These are phyloP conservation scores for Microchrysa polita DNA, from an alignment of 2,888 invertebrate genomes.

Conservation along the genomic window DNA sequence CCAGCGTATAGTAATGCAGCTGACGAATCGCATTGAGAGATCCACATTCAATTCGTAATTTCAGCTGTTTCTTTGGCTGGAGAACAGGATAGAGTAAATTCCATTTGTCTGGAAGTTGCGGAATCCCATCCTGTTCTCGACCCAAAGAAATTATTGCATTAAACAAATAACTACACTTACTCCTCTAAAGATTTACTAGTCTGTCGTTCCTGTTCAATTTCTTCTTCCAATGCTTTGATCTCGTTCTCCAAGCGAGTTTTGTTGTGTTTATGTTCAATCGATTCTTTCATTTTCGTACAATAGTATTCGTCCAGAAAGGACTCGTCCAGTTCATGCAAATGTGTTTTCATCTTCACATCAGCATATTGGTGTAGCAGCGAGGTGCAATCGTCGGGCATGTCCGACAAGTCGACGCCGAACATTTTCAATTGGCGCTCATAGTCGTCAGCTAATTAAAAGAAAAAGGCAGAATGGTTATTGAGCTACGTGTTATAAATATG, in stretches of 20 bases:
- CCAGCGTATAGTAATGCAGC: too few species aligned
- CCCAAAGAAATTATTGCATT: too few species aligned
- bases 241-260: constrained; percentile 53
- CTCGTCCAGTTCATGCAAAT: constrained; percentile 55
- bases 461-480: too few species aligned
- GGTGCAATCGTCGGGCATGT: constrained; percentile 57
- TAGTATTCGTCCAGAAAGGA: constrained; percentile 57
- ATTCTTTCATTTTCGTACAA: constrained; percentile 54
- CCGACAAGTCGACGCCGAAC: constrained; percentile 57
- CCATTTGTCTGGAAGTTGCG: too few species aligned
- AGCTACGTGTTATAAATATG: too few species aligned
- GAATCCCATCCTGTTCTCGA: too few species aligned
- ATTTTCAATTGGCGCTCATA: constrained; percentile 57
- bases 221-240: constrained; percentile 53
- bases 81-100: too few species aligned
- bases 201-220: constrained; percentile 53
- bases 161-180: constrained; percentile 50
- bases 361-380: constrained; percentile 56
- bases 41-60: too few species aligned
- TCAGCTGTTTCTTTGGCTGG: too few species aligned
- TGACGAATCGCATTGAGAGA: too few species aligned
- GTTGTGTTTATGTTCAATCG: constrained; percentile 52
- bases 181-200: constrained; percentile 55
- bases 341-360: constrained; percentile 54
- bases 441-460: constrained; percentile 55